Evolutionary conservation across 2,797 vertebrate genomes (phyloP).

Genomic region (Knipowitschia caucasica): DNA sequence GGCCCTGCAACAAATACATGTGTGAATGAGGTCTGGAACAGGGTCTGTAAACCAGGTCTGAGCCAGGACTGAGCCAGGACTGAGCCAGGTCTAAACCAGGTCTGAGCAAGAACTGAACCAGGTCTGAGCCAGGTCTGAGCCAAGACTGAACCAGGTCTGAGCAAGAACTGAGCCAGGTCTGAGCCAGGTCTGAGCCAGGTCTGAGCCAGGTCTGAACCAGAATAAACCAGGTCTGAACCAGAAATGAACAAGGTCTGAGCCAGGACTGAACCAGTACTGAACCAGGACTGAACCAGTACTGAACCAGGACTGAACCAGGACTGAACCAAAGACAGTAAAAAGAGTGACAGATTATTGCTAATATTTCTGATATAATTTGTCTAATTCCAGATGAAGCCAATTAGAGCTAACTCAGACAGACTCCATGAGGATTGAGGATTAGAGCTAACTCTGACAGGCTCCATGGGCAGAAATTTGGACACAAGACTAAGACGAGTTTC

Average conservation of each 20-base stretch:
- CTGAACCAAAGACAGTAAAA: neutral
- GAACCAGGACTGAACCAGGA: neutral
- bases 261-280: neutral
- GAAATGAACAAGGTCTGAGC: neutral
- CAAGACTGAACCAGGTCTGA: neutral
- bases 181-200: neutral
- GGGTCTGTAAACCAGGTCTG: neutral
- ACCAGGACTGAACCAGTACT: neutral
- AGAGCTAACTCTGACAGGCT: too few species aligned
- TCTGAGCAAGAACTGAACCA: neutral
- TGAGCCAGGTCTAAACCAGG: neutral
- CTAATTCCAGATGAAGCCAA: too few species aligned
- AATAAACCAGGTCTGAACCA: neutral
- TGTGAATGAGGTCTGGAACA: neutral
- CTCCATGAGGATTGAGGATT: too few species aligned
- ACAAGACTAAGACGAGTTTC: too few species aligned
- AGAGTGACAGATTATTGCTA: too few species aligned
- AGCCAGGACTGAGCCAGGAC: neutral
- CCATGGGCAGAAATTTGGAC: too few species aligned
- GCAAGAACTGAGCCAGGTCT: neutral
- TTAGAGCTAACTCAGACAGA: too few species aligned
- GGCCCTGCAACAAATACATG: constrained; percentile 31
- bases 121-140: neutral
- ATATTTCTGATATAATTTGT: too few species aligned
- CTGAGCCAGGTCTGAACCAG: neutral